Evolutionary conservation across 2,113 vertebrate genomes (phyloP).

Genomic region (Myrmophylax atrothorax): DNA sequence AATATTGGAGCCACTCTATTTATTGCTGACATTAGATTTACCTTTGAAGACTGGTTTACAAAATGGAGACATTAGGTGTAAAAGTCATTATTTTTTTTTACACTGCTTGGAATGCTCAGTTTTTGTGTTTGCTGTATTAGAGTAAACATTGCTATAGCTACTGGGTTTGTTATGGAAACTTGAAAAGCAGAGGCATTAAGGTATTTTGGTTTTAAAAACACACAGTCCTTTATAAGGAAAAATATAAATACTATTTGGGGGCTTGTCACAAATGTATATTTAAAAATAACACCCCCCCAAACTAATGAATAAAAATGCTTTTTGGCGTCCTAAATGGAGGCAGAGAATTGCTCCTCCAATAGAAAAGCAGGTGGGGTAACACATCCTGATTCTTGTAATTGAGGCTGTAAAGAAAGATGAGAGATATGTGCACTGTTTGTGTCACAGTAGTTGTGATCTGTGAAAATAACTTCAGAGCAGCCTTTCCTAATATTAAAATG

Average conservation of each 20-base stretch:
- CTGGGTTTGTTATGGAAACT: conserved; percentile 41
- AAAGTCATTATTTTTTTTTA: conserved; percentile 70
- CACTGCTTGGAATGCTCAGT: conserved; percentile 30
- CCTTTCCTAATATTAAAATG: conserved; percentile 72
- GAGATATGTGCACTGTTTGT: conserved; percentile 22
- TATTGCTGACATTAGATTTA: conserved; percentile 72
- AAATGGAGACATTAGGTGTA: conserved; percentile 68
- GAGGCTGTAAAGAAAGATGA: conserved; percentile 52
- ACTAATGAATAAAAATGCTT: conserved; percentile 53
- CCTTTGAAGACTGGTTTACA: conserved; percentile 73
- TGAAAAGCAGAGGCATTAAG: conserved; percentile 40
- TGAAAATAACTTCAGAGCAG: conserved; percentile 71
- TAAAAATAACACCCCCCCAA: conserved; percentile 23
- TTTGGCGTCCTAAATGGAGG: conserved; percentile 29
- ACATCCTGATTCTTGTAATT: conserved; percentile 51
- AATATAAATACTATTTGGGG: conserved; percentile 33
- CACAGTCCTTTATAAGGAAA: neutral
- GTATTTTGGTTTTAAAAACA: conserved; percentile 37
- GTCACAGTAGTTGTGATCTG: conserved; percentile 62
- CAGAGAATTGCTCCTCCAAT: neutral
- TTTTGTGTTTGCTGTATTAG: conserved; percentile 35
- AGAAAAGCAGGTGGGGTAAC: conserved; percentile 21
- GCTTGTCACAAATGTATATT: conserved; percentile 30
- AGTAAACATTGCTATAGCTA: conserved; percentile 31
- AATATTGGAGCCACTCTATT: conserved; percentile 68